phyloP scores from a whole-genome alignment of 1,140 invertebrate genomes.

The Thaumatotibia leucotreta region DNA sequence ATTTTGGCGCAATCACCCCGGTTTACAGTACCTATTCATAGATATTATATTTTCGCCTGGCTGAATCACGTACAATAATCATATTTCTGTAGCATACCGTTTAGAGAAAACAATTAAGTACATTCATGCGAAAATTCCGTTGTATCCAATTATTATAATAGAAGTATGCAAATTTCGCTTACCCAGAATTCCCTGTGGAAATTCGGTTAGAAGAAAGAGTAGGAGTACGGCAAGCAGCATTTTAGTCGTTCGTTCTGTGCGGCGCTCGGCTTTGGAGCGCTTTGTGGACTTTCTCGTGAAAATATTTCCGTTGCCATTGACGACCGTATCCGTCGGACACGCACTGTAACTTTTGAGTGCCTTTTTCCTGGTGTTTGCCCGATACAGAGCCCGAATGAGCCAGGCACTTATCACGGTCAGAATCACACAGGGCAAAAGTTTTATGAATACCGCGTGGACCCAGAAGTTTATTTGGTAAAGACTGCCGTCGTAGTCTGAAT shows the following conservation, averaged over 20 bases:
- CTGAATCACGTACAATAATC: background rate
- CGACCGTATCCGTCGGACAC: slow-evolving; percentile 61
- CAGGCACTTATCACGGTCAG: slow-evolving; percentile 90
- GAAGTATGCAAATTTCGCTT: slow-evolving; percentile 16
- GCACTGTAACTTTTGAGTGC: slow-evolving; percentile 80
- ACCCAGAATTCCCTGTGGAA: slow-evolving; percentile 68
- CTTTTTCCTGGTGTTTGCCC: slow-evolving; percentile 82
- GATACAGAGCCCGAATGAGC: slow-evolving; percentile 85
- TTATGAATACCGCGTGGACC: slow-evolving; percentile 91
- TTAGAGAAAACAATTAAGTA: background rate
- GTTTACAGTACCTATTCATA: no score
- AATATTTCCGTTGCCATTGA: slow-evolving; percentile 60
- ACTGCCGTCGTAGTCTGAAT: slow-evolving; percentile 78
- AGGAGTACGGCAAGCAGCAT: slow-evolving; percentile 93
- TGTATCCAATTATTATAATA: background rate
- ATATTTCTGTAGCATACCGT: background rate
- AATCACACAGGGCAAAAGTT: slow-evolving; percentile 89
- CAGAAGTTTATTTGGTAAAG: slow-evolving; percentile 87
- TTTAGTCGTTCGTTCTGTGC: slow-evolving; percentile 90
- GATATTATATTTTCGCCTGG: background rate
- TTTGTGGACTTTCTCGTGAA: slow-evolving; percentile 63
- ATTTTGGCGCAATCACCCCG: no score
- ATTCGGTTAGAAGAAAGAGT: slow-evolving; percentile 80
- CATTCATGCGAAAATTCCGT: background rate
- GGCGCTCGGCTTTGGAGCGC: slow-evolving; percentile 80